These are phyloP conservation scores for Xylocampa areola DNA, from an alignment of 2,888 invertebrate genomes.

Conservation along the genomic window DNA sequence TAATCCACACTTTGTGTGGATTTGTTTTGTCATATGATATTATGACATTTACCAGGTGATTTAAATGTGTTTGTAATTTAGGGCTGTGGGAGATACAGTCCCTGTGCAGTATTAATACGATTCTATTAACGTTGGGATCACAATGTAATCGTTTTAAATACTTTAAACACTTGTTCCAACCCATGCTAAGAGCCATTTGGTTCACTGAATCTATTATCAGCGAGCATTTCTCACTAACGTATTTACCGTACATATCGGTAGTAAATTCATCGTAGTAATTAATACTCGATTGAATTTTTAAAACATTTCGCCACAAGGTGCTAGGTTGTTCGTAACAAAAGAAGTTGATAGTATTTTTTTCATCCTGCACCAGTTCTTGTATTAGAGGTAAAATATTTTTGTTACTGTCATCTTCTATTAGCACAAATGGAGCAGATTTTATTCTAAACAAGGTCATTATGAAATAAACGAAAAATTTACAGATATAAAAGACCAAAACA, in stretches of 20 bases:
- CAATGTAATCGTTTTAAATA: constrained; percentile 66
- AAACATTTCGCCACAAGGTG: constrained; percentile 73
- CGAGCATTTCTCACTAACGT: constrained; percentile 65
- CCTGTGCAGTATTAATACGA: constrained; percentile 82
- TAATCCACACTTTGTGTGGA: constrained; percentile 71
- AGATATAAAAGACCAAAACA: no score
- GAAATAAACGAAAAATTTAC: not conserved
- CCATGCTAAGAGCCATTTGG: constrained; percentile 79
- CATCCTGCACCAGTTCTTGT: constrained; percentile 67
- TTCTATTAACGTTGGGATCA: constrained; percentile 68
- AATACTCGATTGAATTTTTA: constrained; percentile 63
- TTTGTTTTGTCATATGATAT: constrained; percentile 71
- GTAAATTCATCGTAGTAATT: constrained; percentile 68
- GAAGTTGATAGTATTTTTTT: constrained; percentile 67
- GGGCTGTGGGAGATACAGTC: constrained; percentile 83
- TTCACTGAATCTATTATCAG: constrained; percentile 82
- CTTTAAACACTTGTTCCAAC: constrained; percentile 78
- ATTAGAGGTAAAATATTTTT: constrained; percentile 78
- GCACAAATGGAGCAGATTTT: constrained; percentile 73
- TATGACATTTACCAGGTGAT: constrained; percentile 82
- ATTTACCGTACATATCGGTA: constrained; percentile 58
- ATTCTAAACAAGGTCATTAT: constrained; percentile 78
- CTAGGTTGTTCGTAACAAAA: constrained; percentile 79
- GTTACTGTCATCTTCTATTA: constrained; percentile 80
- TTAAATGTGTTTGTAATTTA: constrained; percentile 81